Evolutionary conservation across 2,113 vertebrate species (phyloP).

Genomic region (Athene cunicularia): DNA sequence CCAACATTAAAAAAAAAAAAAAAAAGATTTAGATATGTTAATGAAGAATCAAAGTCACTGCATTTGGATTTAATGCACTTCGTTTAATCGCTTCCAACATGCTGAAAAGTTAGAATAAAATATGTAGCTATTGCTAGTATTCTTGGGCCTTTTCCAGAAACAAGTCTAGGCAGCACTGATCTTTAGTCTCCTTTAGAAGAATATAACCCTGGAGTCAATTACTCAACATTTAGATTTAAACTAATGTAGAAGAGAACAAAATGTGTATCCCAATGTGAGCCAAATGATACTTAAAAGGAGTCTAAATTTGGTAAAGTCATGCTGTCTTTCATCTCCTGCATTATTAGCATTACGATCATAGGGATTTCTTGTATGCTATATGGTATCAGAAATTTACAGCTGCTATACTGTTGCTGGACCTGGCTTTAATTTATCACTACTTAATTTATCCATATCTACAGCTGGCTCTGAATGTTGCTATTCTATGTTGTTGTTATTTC

Average conservation of each 20-base stretch:
- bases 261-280: background rate
- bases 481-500: background rate
- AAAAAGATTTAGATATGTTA: background rate
- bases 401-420: background rate
- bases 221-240: background rate
- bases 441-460: background rate
- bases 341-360: background rate
- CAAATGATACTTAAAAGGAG: background rate
- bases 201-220: background rate
- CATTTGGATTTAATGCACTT: background rate
- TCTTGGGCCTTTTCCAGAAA: constrained; percentile 17
- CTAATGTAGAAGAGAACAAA: background rate
- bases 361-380: background rate
- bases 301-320: background rate
- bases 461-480: background rate
- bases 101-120: background rate
- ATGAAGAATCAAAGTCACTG: background rate
- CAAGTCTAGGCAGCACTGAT: background rate
- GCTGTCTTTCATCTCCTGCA: background rate
- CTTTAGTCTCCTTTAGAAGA: background rate
- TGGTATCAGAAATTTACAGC: background rate
- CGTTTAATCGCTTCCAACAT: background rate
- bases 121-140: background rate
- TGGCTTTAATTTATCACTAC: background rate
- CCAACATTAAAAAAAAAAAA: background rate